A percentile compares a stretch with the other conserved stretches of the same genome.
phyloP scores from a whole-genome alignment of 2,113 vertebrate genomes.

The Enhydra lutris region DNA sequence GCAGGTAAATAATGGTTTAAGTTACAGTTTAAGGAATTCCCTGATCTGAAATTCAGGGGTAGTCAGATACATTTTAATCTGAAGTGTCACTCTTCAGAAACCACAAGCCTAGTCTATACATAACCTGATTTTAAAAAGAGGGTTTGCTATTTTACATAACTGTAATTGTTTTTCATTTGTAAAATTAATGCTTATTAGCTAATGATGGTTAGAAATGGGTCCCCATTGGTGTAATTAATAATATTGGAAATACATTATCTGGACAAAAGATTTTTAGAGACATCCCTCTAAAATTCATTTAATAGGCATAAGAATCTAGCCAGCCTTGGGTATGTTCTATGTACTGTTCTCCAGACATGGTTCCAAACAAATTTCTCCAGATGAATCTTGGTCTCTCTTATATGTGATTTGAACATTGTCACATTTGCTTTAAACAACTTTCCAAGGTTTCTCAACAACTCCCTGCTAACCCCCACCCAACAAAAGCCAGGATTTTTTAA shows the following conservation, averaged over 20 bases:
- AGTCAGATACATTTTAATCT: not conserved
- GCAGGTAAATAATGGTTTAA: not conserved
- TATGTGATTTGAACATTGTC: not conserved
- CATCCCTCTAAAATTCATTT: not conserved
- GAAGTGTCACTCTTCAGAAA: not conserved
- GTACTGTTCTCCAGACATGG: not conserved
- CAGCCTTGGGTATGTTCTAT: not conserved
- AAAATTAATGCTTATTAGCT: not conserved
- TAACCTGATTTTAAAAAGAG: not conserved
- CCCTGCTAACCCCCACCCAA: not conserved
- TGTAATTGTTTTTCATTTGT: not conserved
- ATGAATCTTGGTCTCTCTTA: not conserved
- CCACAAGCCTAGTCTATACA: not conserved
- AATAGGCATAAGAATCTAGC: not conserved
- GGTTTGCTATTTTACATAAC: not conserved
- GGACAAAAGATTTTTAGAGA: not conserved
- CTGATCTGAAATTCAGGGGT: not conserved
- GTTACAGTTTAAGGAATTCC: not conserved
- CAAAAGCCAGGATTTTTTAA: not conserved
- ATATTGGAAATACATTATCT: not conserved
- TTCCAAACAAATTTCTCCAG: not conserved
- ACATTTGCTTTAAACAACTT: not conserved
- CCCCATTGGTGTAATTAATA: not conserved
- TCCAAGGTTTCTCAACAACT: not conserved
- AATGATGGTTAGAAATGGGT: not conserved